Base-by-base conservation (phyloP, 1,140 invertebrate species). In the Achatina immaculata region DNA sequence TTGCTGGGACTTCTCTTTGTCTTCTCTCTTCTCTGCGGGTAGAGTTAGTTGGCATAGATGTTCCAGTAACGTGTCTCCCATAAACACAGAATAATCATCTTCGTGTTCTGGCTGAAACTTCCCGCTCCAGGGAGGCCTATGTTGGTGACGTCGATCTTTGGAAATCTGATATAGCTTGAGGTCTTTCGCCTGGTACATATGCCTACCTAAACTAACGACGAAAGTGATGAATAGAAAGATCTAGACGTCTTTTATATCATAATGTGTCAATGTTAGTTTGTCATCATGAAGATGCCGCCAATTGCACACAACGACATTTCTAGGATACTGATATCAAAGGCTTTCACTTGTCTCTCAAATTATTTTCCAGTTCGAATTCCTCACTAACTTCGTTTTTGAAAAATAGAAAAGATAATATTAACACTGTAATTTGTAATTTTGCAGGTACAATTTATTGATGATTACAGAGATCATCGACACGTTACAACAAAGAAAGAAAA, bases 321-420 rank as follows among this genome's bases (percentile, higher is more conserved):
- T 45, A 92, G 92, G 0, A 95, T 94, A 6, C 96, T 94, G 85
- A 97, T 94, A 31, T 95, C 95, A 38, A 95, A 95, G 92, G 98
- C 97, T 82, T 96, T 94, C 88, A 91, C 90, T 92, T 97, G 98
- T 85, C 96, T 92, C 98, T 98, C 85, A 99, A 97, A n/a, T n/a
- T n/a, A 92, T 98, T 98, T 91, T 97, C 96, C 82, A 98, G 90
- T 92, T 98, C 97, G 85, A 99, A 92, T 86, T 99, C 97, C 90
- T 97, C 96, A 81, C 95, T 95, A 11, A 98, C 96, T 86, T 98
- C 97, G 71, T 98, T 90, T 73, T 95, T 94, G 92, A 97, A 97
- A 69, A 98, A 95, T 83, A 96, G 94, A 91, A 97, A 96, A 81
- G 94, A 94, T 62, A 96, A 91, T 65, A 95, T 97, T 51, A 96